Base-by-base conservation (phyloP, 1,140 invertebrate species). In the Megathymus violae region DNA sequence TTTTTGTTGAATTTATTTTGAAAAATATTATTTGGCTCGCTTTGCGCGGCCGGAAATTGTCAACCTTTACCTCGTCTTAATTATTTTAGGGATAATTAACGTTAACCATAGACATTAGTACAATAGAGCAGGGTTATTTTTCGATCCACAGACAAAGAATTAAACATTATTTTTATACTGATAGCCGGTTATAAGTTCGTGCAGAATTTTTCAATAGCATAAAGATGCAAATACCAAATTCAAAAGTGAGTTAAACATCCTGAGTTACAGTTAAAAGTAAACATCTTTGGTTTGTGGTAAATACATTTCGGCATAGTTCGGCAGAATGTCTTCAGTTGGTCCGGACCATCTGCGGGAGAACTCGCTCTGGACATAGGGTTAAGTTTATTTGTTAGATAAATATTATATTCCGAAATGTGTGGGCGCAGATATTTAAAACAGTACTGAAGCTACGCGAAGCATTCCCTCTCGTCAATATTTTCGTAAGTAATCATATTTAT, bases 71-170 rank as follows among this genome's bases (percentile, higher is more conserved):
- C 83, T 88, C 85, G 80, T 85, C 84, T 77, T 86, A 78, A 80
- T 91, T 91, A 85, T 87, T 91, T 89, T 91, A 91, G 82, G 80
- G 76, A 81, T 89, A 88, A 87, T 90, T 88, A 89, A 87, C 80
- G 72, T 88, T 90, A 90, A 90, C 83, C 88, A 90, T 89, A 89
- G 86, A 70, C 61, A 79, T 87, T 91, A 91, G 88, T 88, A 87
- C 86, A 91, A 91, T 91, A 91, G 86, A 88, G 85, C 88, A 89
- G 86, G 86, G 86, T 91, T 91, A 88, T 84, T 91, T 91, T 91
- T 89, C 88, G 88, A 91, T 89, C 86, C 85, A 89, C 83, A 88
- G 71, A 87, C 80, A 83, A 88, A 88, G 76, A 87, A 74, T 81
- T 80, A 86, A 77, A 82, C 69, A 80, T 90, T 91, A 91, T 89